These are phyloP conservation scores for Tinamus major DNA, from an alignment of 2,797 vertebrate genomes.

Conservation along the genomic window DNA sequence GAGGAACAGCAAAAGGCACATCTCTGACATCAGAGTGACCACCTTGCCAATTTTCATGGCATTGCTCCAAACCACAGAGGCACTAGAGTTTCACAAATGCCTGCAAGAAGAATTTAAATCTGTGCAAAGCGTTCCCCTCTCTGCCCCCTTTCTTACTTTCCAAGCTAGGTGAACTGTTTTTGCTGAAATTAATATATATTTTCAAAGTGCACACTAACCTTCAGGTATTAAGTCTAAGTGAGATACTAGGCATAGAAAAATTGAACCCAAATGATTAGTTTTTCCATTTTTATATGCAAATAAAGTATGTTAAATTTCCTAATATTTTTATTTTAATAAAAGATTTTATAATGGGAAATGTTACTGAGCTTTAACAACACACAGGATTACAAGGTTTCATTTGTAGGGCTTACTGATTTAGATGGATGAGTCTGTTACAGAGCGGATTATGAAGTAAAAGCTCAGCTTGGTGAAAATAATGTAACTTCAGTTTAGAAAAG, in stretches of 20 bases:
- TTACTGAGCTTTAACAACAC: neutral
- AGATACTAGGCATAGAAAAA: neutral
- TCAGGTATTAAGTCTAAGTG: neutral
- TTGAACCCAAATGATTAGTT: neutral
- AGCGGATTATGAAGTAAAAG: slow-evolving; percentile 35
- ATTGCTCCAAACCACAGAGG: neutral
- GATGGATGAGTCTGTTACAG: slow-evolving; percentile 1
- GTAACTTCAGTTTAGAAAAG: neutral
- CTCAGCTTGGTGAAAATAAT: slow-evolving; percentile 22
- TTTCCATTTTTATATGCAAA: neutral
- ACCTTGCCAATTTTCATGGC: neutral
- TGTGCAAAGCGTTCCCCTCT: neutral
- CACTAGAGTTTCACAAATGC: slow-evolving; percentile 19
- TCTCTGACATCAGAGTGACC: slow-evolving; percentile 46
- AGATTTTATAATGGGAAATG: neutral
- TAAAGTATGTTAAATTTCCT: neutral
- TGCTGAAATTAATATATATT: neutral
- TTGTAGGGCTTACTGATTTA: neutral
- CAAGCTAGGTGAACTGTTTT: neutral
- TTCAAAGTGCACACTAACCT: neutral
- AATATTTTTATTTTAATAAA: neutral
- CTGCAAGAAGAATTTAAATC: neutral
- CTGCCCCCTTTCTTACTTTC: neutral
- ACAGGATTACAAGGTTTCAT: neutral
- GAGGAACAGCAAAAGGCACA: neutral